These are phyloP conservation scores for Hypomesus transpacificus DNA, from an alignment of 2,113 vertebrate species.

Conservation along the genomic window DNA sequence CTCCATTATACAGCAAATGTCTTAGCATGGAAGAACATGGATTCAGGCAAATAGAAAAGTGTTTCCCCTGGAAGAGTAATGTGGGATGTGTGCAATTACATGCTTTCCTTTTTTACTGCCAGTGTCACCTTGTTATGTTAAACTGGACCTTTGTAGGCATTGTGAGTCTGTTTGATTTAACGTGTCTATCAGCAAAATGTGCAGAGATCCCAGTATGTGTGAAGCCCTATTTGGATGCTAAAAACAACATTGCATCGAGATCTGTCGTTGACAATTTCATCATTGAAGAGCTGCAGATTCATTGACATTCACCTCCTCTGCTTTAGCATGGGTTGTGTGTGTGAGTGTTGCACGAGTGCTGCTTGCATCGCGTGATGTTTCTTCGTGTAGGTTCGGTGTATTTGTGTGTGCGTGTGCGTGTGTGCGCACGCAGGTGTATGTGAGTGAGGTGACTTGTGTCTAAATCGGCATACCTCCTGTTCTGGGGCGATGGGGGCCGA, in stretches of 20 bases:
- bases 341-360: background rate
- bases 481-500: slow-evolving; percentile 16
- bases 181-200: too few relatives aligned
- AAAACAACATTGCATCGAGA: too few relatives aligned
- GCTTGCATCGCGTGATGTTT: background rate
- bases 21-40: slow-evolving; percentile 3
- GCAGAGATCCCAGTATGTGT: too few relatives aligned
- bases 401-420: slow-evolving; percentile 1
- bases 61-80: background rate
- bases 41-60: background rate
- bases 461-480: slow-evolving; percentile 38
- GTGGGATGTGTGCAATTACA: too few relatives aligned
- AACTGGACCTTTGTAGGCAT: too few relatives aligned
- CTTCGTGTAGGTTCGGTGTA: background rate
- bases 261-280: too few relatives aligned
- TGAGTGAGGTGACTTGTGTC: slow-evolving; percentile 8
- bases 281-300: background rate
- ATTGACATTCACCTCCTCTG: background rate
- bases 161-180: too few relatives aligned
- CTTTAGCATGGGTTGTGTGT: background rate
- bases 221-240: too few relatives aligned
- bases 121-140: too few relatives aligned
- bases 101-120: too few relatives aligned
- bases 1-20: slow-evolving; percentile 36
- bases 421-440: slow-evolving; percentile 5